Evolutionary conservation across 2,797 vertebrate species (phyloP), one percentile per base, ranked within the genome.

Genomic region (Propithecus perrieri): DNA sequence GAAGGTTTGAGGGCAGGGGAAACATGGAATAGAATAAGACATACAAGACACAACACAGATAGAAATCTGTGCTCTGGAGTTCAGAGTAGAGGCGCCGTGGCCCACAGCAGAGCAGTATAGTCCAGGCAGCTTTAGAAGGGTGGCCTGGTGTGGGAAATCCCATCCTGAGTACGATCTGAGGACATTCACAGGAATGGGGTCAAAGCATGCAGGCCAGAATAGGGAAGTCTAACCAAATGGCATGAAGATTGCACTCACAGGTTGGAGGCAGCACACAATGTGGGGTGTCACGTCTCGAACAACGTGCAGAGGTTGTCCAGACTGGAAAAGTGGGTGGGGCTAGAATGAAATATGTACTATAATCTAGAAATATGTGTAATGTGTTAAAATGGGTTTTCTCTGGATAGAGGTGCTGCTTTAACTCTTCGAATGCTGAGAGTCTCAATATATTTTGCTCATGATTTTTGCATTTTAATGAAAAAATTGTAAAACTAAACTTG

Each of bases 11-110:
- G 9, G 3, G n/a, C 22, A 48, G n/a, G 26, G 41, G 3, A 2
- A 6, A 30, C 41, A 41, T 14, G 65, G 38, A 13, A n/a, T 10
- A 35, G 12, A 80, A 57, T 30, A 87, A 57, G 55, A 57, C 55
- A 65, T 14, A 28, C 13, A 17, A 84, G 50, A 38, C 30, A 57
- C 22, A 24, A 57, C 22, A 46, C 13, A 81, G 11, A 72, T 7
- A 55, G 20, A 12, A 1, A 38, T 74, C 24, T 63, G 41, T 50
- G 17, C 24, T 72, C 48, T n/a, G 20, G 13, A 33, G 28, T 1
- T 1, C 26, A 57, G 15, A 20, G 17, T 5, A 90, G 46, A 38
- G n/a, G 72, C 1, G 2, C 7, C 4, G 0, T 48, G 14, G 22
- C 12, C 35, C 8, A 57, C 6, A 74, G 13, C 26, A 71, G 46